A percentile compares a stretch with the other conserved stretches of the same genome.
These are phyloP conservation scores for Camponotus vicinus DNA, from an alignment of 1,140 invertebrate species.

Conservation along the genomic window DNA sequence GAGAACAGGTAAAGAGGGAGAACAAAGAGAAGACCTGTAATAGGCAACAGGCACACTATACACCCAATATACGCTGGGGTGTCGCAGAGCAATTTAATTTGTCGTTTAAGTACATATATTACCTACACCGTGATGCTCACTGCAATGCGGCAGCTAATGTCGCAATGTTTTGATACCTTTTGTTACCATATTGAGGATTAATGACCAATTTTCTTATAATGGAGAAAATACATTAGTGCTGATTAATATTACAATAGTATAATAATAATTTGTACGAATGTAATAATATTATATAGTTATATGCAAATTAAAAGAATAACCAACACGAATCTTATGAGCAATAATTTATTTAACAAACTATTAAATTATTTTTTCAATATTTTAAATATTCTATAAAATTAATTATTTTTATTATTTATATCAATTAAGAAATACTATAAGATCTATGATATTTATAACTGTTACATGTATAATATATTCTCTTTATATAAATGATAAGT, in stretches of 20 bases:
- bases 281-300: slow-evolving; percentile 14
- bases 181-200: slow-evolving; percentile 3
- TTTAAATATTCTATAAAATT: neutral
- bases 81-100: slow-evolving; percentile 69
- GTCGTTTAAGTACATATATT: slow-evolving; percentile 69
- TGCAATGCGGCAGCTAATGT: slow-evolving; percentile 35
- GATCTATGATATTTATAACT: neutral
- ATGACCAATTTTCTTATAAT: slow-evolving; percentile 28
- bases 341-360: neutral
- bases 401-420: slow-evolving; percentile 17
- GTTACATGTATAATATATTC: neutral
- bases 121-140: slow-evolving; percentile 35
- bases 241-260: neutral
- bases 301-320: neutral
- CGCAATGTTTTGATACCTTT: slow-evolving; percentile 44
- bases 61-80: slow-evolving; percentile 65
- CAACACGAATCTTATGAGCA: neutral
- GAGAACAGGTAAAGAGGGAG: slow-evolving; percentile 71
- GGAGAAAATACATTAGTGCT: neutral
- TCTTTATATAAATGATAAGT: slow-evolving; percentile 14
- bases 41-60: slow-evolving; percentile 71
- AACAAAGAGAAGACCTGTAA: slow-evolving; percentile 74
- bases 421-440: neutral
- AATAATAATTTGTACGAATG: neutral
- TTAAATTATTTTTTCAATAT: neutral